Percentiles rank a stretch among this genome's conserved stretches.
Conservation (phyloP, 2,113 vertebrate species). For the Melanerpes formicivorus region DNA sequence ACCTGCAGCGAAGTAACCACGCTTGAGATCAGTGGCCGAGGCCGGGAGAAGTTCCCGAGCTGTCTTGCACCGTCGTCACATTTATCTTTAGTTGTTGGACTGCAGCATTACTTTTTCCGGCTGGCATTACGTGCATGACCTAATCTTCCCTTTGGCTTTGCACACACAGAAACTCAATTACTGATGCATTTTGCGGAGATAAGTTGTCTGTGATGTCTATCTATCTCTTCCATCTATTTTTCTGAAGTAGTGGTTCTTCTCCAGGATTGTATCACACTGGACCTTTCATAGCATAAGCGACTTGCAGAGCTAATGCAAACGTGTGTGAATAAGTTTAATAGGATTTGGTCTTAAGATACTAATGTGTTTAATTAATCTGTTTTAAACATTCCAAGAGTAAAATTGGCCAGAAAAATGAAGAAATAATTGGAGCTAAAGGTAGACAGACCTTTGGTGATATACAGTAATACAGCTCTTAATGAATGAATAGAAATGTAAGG, state of each 20-base stretch:
- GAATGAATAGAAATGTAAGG: not conserved
- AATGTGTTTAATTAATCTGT: not conserved
- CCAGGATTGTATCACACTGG: not conserved
- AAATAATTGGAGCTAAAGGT: not conserved
- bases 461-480: not conserved
- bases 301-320: not conserved
- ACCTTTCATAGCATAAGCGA: not conserved
- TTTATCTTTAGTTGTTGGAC: not conserved
- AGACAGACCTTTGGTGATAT: not conserved
- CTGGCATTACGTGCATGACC: not conserved
- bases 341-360: not conserved
- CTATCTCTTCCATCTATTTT: too few relatives aligned
- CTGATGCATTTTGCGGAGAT: not conserved
- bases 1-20: accelerated
- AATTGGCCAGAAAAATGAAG: not conserved
- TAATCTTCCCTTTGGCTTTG: not conserved
- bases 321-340: not conserved
- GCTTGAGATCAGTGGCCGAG: not conserved
- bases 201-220: not conserved
- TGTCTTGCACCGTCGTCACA: not conserved
- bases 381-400: not conserved
- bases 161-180: not conserved
- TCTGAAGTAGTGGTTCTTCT: not conserved
- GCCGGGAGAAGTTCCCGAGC: not conserved
- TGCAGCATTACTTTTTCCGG: not conserved